Conservation (phyloP, 1,140 invertebrate species). For the Holcopasites calliopsidis region DNA sequence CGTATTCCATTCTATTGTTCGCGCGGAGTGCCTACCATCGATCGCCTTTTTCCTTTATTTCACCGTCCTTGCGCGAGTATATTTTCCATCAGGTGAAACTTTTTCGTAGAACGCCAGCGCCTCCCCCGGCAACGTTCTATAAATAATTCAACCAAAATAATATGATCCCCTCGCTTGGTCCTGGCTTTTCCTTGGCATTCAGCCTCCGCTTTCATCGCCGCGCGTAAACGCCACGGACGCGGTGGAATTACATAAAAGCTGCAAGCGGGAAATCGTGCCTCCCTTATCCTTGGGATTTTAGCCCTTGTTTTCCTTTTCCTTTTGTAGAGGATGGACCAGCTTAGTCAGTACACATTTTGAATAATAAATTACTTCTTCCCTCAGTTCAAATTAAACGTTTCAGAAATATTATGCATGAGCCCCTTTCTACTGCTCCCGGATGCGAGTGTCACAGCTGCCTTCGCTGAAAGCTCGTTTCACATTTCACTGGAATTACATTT, state of each 20-base stretch:
- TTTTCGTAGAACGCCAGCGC: background rate
- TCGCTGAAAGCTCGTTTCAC: background rate
- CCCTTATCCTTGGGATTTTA: background rate
- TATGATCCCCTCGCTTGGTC: constrained; percentile 33
- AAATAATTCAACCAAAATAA: constrained; percentile 69
- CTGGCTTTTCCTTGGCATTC: constrained; percentile 49
- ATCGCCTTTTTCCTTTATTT: background rate
- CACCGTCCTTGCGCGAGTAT: too few species aligned
- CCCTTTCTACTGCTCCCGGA: background rate
- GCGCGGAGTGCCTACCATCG: background rate
- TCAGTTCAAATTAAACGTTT: background rate
- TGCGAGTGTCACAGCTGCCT: background rate
- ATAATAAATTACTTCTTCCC: too few species aligned
- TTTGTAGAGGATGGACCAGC: too few species aligned
- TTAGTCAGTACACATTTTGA: too few species aligned
- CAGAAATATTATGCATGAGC: background rate
- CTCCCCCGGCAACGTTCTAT: constrained; percentile 51
- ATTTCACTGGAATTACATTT: background rate
- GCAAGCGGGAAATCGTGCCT: background rate
- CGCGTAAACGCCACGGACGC: constrained; percentile 44
- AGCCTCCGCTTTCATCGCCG: constrained; percentile 35
- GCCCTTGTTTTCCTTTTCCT: background rate
- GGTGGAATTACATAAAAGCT: constrained; percentile 1
- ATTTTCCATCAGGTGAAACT: background rate
- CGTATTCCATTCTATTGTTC: background rate